A percentile compares a stretch with the other conserved stretches of the same genome.
Evolutionary conservation across 1,140 invertebrate genomes (phyloP).

Genomic region (Apis florea): DNA sequence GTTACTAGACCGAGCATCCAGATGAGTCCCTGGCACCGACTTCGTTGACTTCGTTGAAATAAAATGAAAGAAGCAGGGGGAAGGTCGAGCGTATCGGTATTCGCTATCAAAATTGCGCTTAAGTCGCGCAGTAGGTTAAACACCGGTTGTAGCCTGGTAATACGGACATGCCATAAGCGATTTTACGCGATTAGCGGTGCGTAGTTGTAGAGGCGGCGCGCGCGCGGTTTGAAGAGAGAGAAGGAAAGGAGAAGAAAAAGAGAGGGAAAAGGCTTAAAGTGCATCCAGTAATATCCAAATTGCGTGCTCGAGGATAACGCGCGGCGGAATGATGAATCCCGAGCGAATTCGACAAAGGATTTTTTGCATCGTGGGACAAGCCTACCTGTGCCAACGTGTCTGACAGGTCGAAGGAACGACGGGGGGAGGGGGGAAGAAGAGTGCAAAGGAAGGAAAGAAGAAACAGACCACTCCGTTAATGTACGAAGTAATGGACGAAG

Average conservation of each 20-base stretch:
- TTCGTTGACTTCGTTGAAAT: too few relatives aligned
- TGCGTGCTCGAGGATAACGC: conserved; percentile 23
- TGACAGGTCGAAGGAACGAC: conserved; percentile 7
- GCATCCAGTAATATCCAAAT: conserved; percentile 4
- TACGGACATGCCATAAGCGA: not conserved
- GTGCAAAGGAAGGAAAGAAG: conserved; percentile 16
- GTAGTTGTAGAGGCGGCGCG: not conserved
- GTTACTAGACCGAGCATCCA: too few relatives aligned
- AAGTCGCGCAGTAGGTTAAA: not conserved
- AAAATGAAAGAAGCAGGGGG: not conserved
- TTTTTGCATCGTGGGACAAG: conserved; percentile 11
- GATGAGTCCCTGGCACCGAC: too few relatives aligned
- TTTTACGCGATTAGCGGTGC: conserved; percentile 1
- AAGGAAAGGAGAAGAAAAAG: too few relatives aligned
- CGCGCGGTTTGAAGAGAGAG: not conserved
- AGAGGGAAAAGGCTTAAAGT: not conserved
- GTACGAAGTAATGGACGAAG: conserved; percentile 72
- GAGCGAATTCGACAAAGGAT: conserved; percentile 19
- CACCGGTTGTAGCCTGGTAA: not conserved
- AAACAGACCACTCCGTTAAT: conserved; percentile 67
- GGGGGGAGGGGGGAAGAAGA: not conserved
- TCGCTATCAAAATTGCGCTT: not conserved
- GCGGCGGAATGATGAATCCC: conserved; percentile 12
- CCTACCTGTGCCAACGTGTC: not conserved
- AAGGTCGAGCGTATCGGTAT: not conserved